phyloP scores from a whole-genome alignment of 2,888 invertebrate genomes.

The Pachliopta kotzebuea region DNA sequence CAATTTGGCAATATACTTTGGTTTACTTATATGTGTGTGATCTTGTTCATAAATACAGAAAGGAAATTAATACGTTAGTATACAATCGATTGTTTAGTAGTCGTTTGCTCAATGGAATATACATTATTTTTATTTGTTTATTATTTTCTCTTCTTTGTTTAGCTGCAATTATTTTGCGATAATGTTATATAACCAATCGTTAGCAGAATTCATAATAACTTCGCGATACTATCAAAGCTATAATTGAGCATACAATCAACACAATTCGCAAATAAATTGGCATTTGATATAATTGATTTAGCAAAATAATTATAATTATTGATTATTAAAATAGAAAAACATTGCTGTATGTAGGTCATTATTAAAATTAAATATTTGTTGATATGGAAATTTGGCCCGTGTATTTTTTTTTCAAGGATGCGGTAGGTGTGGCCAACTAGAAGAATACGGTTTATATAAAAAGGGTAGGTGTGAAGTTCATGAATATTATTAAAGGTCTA shows the following conservation, averaged over 20 bases:
- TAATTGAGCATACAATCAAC: background rate
- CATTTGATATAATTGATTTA: background rate
- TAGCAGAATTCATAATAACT: too few species aligned
- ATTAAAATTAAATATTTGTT: background rate
- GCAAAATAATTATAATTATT: background rate
- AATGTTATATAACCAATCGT: too few species aligned
- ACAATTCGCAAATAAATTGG: background rate
- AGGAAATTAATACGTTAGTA: too few species aligned
- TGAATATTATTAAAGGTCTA: constrained; percentile 29
- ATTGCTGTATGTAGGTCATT: background rate
- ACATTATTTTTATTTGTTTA: too few species aligned
- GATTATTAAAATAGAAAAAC: background rate
- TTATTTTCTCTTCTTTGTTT: too few species aligned
- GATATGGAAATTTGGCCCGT: background rate
- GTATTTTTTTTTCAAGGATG: background rate
- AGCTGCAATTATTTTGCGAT: too few species aligned
- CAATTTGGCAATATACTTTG: too few species aligned
- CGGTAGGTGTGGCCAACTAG: background rate
- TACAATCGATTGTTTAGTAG: too few species aligned
- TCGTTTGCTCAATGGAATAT: too few species aligned
- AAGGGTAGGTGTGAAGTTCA: constrained; percentile 7
- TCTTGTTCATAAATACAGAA: too few species aligned
- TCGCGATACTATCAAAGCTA: background rate
- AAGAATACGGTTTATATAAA: constrained; percentile 10
- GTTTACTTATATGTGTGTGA: too few species aligned